Percentiles rank a stretch among this genome's conserved stretches.
These are phyloP conservation scores for Pristiophorus japonicus DNA, from an alignment of 2,113 vertebrate species.

Conservation along the genomic window DNA sequence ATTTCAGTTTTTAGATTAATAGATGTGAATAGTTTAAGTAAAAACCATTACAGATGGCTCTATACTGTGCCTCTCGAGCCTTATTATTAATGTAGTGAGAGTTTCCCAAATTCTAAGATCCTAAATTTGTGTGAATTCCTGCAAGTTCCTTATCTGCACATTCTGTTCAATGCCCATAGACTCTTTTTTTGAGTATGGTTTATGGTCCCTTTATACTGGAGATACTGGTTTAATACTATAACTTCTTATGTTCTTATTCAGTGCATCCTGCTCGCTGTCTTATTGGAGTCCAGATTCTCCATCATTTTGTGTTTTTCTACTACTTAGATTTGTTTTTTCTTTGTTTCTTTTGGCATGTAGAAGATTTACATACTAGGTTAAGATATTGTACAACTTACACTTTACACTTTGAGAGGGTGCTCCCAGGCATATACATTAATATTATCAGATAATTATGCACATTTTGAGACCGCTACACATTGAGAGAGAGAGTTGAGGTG, in stretches of 20 bases:
- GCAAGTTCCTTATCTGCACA: background rate
- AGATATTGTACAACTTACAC: background rate
- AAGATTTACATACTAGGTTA: background rate
- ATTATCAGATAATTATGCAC: background rate
- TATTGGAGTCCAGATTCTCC: background rate
- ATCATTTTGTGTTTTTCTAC: background rate
- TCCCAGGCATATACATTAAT: background rate
- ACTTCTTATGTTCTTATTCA: background rate
- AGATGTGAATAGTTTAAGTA: background rate
- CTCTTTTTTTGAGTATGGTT: background rate
- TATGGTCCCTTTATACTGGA: background rate
- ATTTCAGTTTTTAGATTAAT: background rate
- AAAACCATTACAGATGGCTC: background rate
- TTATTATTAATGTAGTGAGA: background rate
- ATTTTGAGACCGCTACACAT: background rate
- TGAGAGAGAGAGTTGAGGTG: background rate
- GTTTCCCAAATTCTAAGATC: background rate
- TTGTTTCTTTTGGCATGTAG: background rate
- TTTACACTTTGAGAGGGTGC: background rate
- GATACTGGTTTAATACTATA: background rate
- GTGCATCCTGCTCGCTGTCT: background rate
- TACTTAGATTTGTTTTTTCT: background rate
- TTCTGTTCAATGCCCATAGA: background rate
- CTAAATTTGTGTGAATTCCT: background rate
- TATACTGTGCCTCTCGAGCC: background rate